These are phyloP conservation scores for Drosophila elegans DNA, from an alignment of 1,140 invertebrate species.

Conservation along the genomic window DNA sequence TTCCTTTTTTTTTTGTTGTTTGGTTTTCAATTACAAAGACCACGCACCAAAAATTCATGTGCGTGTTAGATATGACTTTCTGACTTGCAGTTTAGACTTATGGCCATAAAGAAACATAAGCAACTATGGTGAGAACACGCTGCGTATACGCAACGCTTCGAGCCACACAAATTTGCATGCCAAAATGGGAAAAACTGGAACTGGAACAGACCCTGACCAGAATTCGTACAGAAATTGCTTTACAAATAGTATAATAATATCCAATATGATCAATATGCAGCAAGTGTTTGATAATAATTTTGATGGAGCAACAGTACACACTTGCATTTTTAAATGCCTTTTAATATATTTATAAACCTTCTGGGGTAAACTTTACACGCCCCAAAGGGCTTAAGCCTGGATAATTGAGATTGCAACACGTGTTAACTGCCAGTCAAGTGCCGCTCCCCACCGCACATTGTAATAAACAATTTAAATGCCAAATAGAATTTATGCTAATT, in stretches of 20 bases:
- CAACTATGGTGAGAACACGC: slow-evolving; percentile 24
- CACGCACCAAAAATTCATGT: slow-evolving; percentile 46
- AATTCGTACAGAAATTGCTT: slow-evolving; percentile 6
- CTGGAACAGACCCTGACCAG: slow-evolving; percentile 35
- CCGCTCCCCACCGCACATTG: slow-evolving; percentile 6
- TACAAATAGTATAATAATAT: slow-evolving; percentile 15
- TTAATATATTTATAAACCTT: slow-evolving; percentile 10
- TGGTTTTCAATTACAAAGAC: slow-evolving; percentile 56
- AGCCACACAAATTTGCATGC: slow-evolving; percentile 38
- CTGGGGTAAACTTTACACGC: slow-evolving; percentile 8
- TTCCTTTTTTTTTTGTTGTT: slow-evolving; percentile 9
- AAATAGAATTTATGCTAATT: slow-evolving; percentile 53
- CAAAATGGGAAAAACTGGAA: slow-evolving; percentile 36
- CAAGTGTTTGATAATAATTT: background rate
- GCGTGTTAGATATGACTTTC: slow-evolving; percentile 28
- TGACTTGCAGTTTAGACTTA: slow-evolving; percentile 51
- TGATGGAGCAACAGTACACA: background rate
- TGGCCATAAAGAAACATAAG: slow-evolving; percentile 7
- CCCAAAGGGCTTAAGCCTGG: slow-evolving; percentile 19
- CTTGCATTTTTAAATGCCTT: slow-evolving; percentile 5
- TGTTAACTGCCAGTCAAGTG: slow-evolving; percentile 44
- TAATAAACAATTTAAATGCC: slow-evolving; percentile 53
- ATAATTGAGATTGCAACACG: slow-evolving; percentile 52
- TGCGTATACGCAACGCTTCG: slow-evolving; percentile 54
- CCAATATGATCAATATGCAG: slow-evolving; percentile 6